A percentile compares a stretch with the other conserved stretches of the same genome.
Evolutionary conservation across 2,888 invertebrate species (phyloP).

Genomic region (Drosophila yooni): DNA sequence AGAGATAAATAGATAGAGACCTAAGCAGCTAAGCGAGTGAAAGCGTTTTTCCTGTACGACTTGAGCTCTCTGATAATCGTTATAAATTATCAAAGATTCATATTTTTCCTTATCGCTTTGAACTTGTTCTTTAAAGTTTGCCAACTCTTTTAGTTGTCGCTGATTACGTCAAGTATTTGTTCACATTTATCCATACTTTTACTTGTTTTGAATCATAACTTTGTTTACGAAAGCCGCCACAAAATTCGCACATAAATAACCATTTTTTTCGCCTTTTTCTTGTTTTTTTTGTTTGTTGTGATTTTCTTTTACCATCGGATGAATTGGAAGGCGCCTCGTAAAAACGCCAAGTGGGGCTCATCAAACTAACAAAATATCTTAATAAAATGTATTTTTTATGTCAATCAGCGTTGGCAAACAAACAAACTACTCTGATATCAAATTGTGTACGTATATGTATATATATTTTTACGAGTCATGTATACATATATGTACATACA

Average conservation of each 20-base stretch:
- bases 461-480: slow-evolving; percentile 13
- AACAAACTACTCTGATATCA: slow-evolving; percentile 49
- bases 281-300: neutral
- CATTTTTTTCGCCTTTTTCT: neutral
- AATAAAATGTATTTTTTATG: slow-evolving; percentile 70
- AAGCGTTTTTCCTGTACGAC: slow-evolving; percentile 27
- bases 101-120: neutral
- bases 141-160: neutral
- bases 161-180: slow-evolving; percentile 32
- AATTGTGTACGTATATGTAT: slow-evolving; percentile 4
- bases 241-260: slow-evolving; percentile 68
- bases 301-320: slow-evolving; percentile 40
- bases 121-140: neutral
- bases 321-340: slow-evolving; percentile 66
- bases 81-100: slow-evolving; percentile 14
- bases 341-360: slow-evolving; percentile 60
- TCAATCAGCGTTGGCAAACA: slow-evolving; percentile 70
- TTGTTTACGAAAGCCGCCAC: slow-evolving; percentile 67
- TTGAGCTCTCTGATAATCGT: slow-evolving; percentile 14
- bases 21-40: slow-evolving; percentile 44
- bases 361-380: slow-evolving; percentile 74
- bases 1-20: slow-evolving; percentile 51
- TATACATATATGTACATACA: neutral
- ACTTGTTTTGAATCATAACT: slow-evolving; percentile 37
- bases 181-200: slow-evolving; percentile 4